These are phyloP conservation scores for Drosophila sechellia DNA, from an alignment of 1,140 invertebrate genomes.

Conservation along the genomic window DNA sequence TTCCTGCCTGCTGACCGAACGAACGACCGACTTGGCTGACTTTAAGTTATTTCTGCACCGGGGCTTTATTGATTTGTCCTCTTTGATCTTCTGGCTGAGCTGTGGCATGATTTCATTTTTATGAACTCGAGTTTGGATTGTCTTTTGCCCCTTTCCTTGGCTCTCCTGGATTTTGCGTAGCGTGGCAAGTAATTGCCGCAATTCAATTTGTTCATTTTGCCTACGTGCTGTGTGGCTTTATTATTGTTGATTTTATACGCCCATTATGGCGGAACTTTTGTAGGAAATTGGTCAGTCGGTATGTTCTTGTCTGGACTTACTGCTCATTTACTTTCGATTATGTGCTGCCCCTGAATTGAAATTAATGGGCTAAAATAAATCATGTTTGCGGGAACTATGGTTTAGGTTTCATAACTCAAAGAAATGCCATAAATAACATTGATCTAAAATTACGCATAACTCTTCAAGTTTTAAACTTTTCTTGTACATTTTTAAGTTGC, in stretches of 20 bases:
- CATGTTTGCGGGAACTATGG: conserved; percentile 1
- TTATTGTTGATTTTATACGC: conserved; percentile 46
- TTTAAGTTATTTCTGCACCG: conserved; percentile 75
- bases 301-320: conserved; percentile 8
- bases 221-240: conserved; percentile 69
- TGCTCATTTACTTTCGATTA: conserved; percentile 44
- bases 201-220: conserved; percentile 77
- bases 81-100: conserved; percentile 82
- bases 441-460: neutral
- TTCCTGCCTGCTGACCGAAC: neutral
- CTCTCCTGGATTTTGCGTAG: conserved; percentile 65
- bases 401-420: neutral
- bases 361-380: conserved; percentile 26
- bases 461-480: neutral
- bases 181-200: conserved; percentile 80
- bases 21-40: conserved; percentile 60
- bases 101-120: conserved; percentile 83
- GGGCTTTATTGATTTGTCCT: conserved; percentile 80
- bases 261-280: conserved; percentile 38
- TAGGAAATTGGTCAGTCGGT: conserved; percentile 14
- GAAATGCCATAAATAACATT: conserved; percentile 2
- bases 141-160: conserved; percentile 21
- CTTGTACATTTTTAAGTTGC: neutral
- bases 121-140: conserved; percentile 76
- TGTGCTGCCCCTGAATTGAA: conserved; percentile 32